phyloP scores from a whole-genome alignment of 2,113 vertebrate genomes.

The Onychostoma macrolepis region DNA sequence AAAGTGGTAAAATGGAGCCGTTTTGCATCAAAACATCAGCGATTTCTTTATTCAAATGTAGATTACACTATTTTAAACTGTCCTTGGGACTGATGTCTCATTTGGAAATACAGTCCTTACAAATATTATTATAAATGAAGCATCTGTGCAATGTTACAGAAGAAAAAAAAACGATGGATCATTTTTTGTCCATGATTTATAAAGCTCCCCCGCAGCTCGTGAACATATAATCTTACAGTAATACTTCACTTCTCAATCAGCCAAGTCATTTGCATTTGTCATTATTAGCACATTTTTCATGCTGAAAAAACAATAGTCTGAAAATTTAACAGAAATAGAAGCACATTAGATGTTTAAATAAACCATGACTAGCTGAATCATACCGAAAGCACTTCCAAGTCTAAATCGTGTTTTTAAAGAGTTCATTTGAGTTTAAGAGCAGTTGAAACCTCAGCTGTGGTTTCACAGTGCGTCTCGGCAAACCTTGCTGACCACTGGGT shows the following conservation, averaged over 20 bases:
- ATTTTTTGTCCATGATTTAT: constrained; percentile 17
- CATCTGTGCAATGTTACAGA: constrained; percentile 50
- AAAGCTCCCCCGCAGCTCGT: constrained; percentile 11
- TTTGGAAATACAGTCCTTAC: constrained; percentile 22
- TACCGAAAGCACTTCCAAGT: neutral
- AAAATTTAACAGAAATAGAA: constrained; percentile 3
- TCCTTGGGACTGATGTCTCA: constrained; percentile 56
- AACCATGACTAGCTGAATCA: constrained; percentile 16
- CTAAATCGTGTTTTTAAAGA: constrained; percentile 29
- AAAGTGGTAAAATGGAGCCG: neutral
- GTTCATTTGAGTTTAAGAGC: constrained; percentile 50
- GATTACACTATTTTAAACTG: constrained; percentile 35
- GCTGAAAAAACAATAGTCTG: neutral
- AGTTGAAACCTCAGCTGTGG: constrained; percentile 61
- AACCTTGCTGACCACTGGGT: constrained; percentile 63
- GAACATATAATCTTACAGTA: neutral
- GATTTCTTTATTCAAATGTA: neutral
- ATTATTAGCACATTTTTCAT: neutral
- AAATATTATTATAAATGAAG: constrained; percentile 45
- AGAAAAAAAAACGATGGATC: constrained; percentile 40
- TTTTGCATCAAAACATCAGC: neutral
- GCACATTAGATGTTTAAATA: constrained; percentile 6
- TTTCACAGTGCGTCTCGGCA: constrained; percentile 58
- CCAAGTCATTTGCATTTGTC: constrained; percentile 4
- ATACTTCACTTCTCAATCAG: neutral